Evolutionary conservation across 2,113 vertebrate genomes (phyloP).

Genomic region (Eretmochelys imbricata): DNA sequence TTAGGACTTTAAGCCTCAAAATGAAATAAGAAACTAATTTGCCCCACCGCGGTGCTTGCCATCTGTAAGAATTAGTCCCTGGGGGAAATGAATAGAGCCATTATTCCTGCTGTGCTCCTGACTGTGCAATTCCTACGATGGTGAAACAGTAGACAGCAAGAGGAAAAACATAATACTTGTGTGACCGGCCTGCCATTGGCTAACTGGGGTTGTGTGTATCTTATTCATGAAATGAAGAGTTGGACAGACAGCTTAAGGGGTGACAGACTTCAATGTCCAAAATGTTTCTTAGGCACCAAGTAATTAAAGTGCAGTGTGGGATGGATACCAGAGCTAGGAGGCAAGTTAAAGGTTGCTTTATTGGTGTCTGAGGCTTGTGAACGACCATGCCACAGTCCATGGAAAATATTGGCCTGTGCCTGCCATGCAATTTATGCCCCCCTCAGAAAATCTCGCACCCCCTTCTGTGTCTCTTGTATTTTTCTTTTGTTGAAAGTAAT

Average conservation of each 20-base stretch:
- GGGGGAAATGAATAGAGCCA: slow-evolving; percentile 77
- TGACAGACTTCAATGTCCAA: slow-evolving; percentile 53
- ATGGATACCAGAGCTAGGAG: slow-evolving; percentile 21
- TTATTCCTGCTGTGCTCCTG: slow-evolving; percentile 72
- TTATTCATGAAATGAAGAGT: slow-evolving; percentile 67
- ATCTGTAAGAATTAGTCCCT: slow-evolving; percentile 77
- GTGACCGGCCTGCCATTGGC: slow-evolving; percentile 76
- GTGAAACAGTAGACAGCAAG: slow-evolving; percentile 77
- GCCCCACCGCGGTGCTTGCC: slow-evolving; percentile 69
- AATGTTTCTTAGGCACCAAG: slow-evolving; percentile 53
- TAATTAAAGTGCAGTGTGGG: slow-evolving; percentile 64
- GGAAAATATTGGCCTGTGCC: background rate
- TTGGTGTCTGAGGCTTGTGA: slow-evolving; percentile 27
- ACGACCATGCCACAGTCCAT: slow-evolving; percentile 1
- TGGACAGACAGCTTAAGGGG: slow-evolving; percentile 67
- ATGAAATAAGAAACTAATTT: slow-evolving; percentile 78
- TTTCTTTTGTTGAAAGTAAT: background rate
- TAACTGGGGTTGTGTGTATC: slow-evolving; percentile 42
- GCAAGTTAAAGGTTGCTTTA: slow-evolving; percentile 13
- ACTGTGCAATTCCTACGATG: slow-evolving; percentile 69
- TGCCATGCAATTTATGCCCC: background rate
- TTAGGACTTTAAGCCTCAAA: slow-evolving; percentile 64
- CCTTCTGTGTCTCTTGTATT: background rate
- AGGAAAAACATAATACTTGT: slow-evolving; percentile 83
- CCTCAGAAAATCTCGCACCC: background rate